Evolutionary conservation across 2,797 vertebrate genomes (phyloP), one percentile per base, ranked within the genome.

Genomic region (Micropoecilia bifurca): DNA sequence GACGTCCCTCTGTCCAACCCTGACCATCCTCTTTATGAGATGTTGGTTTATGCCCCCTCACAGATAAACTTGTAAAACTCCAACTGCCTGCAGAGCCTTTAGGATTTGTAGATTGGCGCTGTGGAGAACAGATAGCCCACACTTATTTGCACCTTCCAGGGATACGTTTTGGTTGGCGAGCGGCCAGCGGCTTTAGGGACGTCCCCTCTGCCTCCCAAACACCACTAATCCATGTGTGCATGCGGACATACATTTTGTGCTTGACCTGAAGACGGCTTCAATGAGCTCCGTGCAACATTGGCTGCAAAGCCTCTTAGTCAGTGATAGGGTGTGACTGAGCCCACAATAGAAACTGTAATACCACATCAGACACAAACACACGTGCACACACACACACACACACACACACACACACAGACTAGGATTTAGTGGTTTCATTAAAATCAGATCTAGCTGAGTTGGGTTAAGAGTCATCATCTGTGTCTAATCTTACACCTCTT

Each of bases 401-500:
- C 61, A 46, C 63, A 41, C 45, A 80, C 53, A 83, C 46, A 82
- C 66, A 78, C 46, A 30, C 48, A 59, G 39, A 59, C 69, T 36
- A 88, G 91, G 92, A 93, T 90, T 94, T 93, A 89, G 90, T 77
- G 73, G 88, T 92, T 94, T 93, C 93, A 93, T 93, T 94, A 93
- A 94, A 94, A 91, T 81, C 90, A 92, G 92, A 93, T 94, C 90
- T 89, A 83, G 85, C 81, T 48, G 78, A 55, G 80, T 83, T 86
- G 87, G 90, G 83, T 86, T 93, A 84, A 89, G 85, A 89, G 73
- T 81, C 33, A 1, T 79, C 33, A 48, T 84, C 87, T 90, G 87
- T 88, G 84, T 91, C 85, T 91, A 84, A 90, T 92, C 91, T 85
- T 78, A 84, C 82, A 88, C 86, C 87, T 92, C 87, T 87, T 90